phyloP scores from a whole-genome alignment of 2,797 vertebrate species.

The Enteromius paludinosus region DNA sequence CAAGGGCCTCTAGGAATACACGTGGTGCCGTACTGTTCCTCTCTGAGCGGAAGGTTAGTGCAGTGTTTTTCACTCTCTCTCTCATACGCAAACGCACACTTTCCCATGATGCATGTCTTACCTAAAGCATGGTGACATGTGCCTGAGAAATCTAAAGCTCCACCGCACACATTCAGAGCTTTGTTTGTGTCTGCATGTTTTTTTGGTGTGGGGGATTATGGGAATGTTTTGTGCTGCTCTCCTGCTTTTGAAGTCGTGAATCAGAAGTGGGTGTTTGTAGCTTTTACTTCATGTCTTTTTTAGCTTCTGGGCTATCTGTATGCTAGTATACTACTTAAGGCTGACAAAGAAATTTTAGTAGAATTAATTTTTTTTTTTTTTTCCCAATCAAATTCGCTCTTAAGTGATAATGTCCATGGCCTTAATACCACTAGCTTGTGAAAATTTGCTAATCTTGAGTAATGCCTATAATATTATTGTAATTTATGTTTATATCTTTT shows the following conservation, averaged over 20 bases:
- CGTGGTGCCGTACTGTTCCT: constrained; percentile 93
- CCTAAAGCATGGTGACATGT: neutral
- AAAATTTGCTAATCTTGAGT: neutral
- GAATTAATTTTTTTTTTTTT: neutral
- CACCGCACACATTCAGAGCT: neutral
- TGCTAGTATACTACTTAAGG: neutral
- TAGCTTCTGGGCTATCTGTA: neutral
- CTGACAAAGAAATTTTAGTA: neutral
- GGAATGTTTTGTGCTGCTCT: constrained; percentile 29
- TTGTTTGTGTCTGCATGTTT: constrained; percentile 24
- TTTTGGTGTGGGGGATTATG: constrained; percentile 23
- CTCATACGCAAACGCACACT: neutral
- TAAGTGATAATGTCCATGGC: neutral
- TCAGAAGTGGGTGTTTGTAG: neutral
- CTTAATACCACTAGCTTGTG: neutral
- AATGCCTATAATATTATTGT: neutral
- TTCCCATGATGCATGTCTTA: neutral
- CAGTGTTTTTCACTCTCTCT: constrained; percentile 23
- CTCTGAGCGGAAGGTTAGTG: constrained; percentile 93
- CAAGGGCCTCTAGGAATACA: constrained; percentile 93
- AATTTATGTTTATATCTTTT: neutral
- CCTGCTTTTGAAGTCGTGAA: constrained; percentile 10
- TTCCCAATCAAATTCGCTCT: neutral
- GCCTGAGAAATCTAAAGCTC: neutral
- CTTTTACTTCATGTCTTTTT: neutral